Evolutionary conservation across 2,113 vertebrate species (phyloP), one percentile per base, ranked within the genome.

Genomic region (Zosterops borbonicus): DNA sequence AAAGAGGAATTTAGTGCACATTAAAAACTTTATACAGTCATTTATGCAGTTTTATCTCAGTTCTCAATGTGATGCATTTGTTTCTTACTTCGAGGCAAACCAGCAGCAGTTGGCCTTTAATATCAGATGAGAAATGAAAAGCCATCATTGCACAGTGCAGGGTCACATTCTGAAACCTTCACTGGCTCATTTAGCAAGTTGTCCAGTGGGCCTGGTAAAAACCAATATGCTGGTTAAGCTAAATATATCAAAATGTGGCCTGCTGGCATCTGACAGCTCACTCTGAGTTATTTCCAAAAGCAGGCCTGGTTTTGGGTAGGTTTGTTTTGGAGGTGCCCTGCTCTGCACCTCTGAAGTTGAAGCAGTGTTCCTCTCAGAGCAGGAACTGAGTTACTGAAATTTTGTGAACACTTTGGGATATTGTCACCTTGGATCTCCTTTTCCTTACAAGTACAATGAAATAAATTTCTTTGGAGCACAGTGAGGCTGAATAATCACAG

Each of bases 1-100:
- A 89, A 83, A 42, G 65, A 93, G 92, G 93, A 96, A 96, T 95
- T 94, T 93, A 96, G 80, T 87, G 88, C 76, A 58, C 92, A 82
- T 86, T 84, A 90, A 94, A 96, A 96, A 77, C 83, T 94, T 97
- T 87, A 91, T 81, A 37, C 64, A 83, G 94, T 93, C 39, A 47
- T 80, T 85, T 95, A 73, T 84, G 77, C 80, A 78, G 85, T 94
- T 92, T 85, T 81, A 86, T 90, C 88, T 94, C 59, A n/a, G 58
- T 94, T 93, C 89, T 92, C 53, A 89, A 14, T 78, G 53, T 11
- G 52, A 44, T 78, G 44, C 47, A 75, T 96, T 96, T 87, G 86
- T 92, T 95, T 89, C 85, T 92, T 93, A 33, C 56, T 90, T 83
- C 2, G 1, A 85, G 93, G 85, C 64, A 93, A 93, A 55, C 16